Evolutionary conservation across 1,140 invertebrate species (phyloP).

Genomic region (Stratiolaelaps scimitus): DNA sequence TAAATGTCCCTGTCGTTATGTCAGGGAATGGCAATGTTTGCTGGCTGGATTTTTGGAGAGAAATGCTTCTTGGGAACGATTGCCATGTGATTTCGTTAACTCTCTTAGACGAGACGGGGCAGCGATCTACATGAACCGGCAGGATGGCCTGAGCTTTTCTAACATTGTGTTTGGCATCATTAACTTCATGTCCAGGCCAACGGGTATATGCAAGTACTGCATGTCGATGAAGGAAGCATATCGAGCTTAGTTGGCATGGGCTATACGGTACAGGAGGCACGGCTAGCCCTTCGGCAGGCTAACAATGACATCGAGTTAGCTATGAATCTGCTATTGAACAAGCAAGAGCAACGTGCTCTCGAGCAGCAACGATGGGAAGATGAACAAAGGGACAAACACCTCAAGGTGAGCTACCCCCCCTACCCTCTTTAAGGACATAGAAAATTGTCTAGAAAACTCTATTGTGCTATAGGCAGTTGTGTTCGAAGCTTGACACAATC

Average conservation of each 20-base stretch:
- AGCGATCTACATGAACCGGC: too few relatives aligned
- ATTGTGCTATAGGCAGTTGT: too few relatives aligned
- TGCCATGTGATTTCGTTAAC: too few relatives aligned
- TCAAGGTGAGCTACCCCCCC: too few relatives aligned
- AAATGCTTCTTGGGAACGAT: too few relatives aligned
- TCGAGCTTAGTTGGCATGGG: neutral
- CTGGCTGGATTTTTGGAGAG: too few relatives aligned
- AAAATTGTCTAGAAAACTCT: too few relatives aligned
- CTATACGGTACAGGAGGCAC: neutral
- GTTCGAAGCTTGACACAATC: too few relatives aligned
- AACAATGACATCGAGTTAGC: conserved; percentile 9
- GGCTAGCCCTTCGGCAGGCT: conserved; percentile 1
- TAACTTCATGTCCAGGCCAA: neutral
- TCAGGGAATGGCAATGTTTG: too few relatives aligned
- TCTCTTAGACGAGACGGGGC: too few relatives aligned
- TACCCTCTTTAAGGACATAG: too few relatives aligned
- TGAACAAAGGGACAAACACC: conserved; percentile 5
- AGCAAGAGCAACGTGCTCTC: neutral
- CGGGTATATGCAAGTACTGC: neutral
- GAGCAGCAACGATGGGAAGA: conserved; percentile 8
- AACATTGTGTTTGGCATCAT: neutral
- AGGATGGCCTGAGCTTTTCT: neutral
- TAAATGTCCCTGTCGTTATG: too few relatives aligned
- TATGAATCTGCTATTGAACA: neutral
- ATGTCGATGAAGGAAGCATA: neutral